phyloP scores from a whole-genome alignment of 2,113 vertebrate genomes.

The Lagopus muta region DNA sequence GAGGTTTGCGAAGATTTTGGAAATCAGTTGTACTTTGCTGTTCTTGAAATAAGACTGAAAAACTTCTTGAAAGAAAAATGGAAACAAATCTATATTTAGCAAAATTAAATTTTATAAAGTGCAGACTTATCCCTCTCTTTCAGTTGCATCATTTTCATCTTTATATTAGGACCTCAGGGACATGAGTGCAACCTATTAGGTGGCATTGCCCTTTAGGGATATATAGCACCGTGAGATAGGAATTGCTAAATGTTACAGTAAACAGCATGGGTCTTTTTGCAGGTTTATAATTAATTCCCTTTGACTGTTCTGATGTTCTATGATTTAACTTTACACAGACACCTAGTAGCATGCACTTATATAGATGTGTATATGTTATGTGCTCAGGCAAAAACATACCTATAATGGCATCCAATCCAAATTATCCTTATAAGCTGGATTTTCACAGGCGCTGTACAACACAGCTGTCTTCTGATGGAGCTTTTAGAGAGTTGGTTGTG shows the following conservation, averaged over 20 bases:
- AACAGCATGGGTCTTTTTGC: background rate
- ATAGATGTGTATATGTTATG: background rate
- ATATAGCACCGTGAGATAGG: background rate
- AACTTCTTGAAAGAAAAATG: background rate
- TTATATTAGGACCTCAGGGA: background rate
- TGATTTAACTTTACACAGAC: background rate
- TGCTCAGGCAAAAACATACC: background rate
- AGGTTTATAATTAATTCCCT: background rate
- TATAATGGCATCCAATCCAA: background rate
- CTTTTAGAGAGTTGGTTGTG: background rate
- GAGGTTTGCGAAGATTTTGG: background rate
- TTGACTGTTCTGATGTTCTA: background rate
- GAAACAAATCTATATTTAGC: background rate
- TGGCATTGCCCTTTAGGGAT: constrained; percentile 36
- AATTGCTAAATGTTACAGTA: background rate
- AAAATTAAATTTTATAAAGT: background rate
- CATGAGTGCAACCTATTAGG: background rate
- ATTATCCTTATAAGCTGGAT: background rate
- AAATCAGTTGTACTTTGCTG: background rate
- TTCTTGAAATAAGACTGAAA: background rate
- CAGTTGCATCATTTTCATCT: background rate
- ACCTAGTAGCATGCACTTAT: background rate
- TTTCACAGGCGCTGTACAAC: background rate
- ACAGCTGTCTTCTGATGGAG: background rate
- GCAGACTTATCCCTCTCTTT: background rate